Percentiles rank a stretch among this genome's conserved stretches.
Evolutionary conservation across 2,797 vertebrate species (phyloP).

Genomic region (Lophius americanus): DNA sequence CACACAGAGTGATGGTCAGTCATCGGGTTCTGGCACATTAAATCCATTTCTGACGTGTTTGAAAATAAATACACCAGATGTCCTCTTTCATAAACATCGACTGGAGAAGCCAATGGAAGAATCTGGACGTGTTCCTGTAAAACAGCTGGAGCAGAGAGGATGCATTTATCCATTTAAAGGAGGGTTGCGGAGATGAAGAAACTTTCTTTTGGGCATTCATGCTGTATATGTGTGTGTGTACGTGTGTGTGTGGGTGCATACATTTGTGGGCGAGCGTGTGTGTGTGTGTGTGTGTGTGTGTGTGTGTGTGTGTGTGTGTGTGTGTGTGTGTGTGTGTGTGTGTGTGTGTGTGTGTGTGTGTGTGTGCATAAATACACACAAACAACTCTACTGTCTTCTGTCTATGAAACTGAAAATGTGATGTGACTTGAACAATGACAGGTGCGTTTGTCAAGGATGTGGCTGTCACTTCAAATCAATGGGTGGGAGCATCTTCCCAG

Average conservation of each 20-base stretch:
- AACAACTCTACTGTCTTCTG: constrained; percentile 60
- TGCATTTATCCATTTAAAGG: constrained; percentile 44
- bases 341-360: too few relatives aligned
- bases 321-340: too few relatives aligned
- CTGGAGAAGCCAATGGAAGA: constrained; percentile 60
- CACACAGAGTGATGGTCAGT: constrained; percentile 70
- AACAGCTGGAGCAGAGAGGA: constrained; percentile 69
- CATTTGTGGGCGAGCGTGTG: too few relatives aligned
- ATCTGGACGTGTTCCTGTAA: constrained; percentile 59
- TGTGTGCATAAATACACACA: constrained; percentile 30
- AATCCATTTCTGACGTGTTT: constrained; percentile 68
- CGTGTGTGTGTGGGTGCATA: too few relatives aligned
- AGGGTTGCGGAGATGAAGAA: constrained; percentile 26
- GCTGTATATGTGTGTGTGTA: constrained; percentile 13
- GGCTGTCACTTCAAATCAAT: constrained; percentile 82
- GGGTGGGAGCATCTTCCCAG: constrained; percentile 68
- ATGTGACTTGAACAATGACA: constrained; percentile 84
- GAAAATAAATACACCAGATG: constrained; percentile 72
- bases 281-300: too few relatives aligned
- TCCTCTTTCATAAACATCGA: constrained; percentile 73
- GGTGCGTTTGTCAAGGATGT: constrained; percentile 84
- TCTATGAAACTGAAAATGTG: constrained; percentile 77
- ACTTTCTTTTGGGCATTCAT: constrained; percentile 58
- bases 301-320: too few relatives aligned
- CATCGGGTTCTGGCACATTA: constrained; percentile 71